phyloP scores from a whole-genome alignment of 2,888 invertebrate species.

The Cremastinae sp. region DNA sequence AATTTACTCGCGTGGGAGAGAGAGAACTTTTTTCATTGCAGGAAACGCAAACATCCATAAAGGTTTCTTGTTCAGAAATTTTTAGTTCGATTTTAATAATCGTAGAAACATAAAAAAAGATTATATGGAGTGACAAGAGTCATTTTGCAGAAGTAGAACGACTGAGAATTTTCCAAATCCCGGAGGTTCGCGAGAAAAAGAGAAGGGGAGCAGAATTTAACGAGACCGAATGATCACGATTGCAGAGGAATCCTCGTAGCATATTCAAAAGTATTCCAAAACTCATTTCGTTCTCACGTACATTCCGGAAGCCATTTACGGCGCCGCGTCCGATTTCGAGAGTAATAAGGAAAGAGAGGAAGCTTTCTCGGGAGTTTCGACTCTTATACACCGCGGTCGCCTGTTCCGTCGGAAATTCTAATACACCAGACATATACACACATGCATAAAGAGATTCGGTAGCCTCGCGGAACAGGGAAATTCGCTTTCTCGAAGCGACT shows the following conservation, averaged over 20 bases:
- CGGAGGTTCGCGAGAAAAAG: no score
- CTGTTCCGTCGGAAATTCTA: slow-evolving; percentile 41
- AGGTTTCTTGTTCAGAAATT: no score
- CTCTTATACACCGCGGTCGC: slow-evolving; percentile 21
- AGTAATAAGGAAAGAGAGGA: slow-evolving; percentile 48
- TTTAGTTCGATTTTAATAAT: no score
- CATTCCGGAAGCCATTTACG: not conserved
- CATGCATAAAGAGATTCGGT: slow-evolving; percentile 1
- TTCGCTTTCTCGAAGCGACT: slow-evolving; percentile 33
- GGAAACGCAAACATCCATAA: not conserved
- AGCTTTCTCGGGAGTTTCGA: slow-evolving; percentile 37
- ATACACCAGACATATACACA: slow-evolving; percentile 18
- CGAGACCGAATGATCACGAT: slow-evolving; percentile 43
- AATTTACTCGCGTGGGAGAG: no score
- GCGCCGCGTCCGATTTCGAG: slow-evolving; percentile 41
- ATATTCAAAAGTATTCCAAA: slow-evolving; percentile 26
- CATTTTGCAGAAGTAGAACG: no score
- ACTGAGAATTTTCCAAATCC: no score
- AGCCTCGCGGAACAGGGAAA: slow-evolving; percentile 53
- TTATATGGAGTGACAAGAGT: no score
- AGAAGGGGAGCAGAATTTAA: no score
- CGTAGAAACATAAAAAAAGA: no score
- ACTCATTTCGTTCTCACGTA: slow-evolving; percentile 36
- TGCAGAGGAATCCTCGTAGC: slow-evolving; percentile 37
- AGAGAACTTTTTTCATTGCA: not conserved